phyloP scores from a whole-genome alignment of 2,888 invertebrate genomes.

The Myathropa florea region DNA sequence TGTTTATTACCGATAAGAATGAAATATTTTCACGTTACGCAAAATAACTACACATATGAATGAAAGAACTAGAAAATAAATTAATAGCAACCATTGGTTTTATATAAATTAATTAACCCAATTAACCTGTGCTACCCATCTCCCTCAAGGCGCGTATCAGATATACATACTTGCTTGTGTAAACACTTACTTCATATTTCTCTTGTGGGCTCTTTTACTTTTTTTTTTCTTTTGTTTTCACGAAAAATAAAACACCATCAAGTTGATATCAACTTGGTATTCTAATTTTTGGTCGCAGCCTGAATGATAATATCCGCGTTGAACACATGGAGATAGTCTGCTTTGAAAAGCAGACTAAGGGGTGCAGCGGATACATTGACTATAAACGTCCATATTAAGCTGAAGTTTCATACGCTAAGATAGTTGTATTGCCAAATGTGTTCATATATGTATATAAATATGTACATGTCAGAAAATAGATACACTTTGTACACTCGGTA shows the following conservation, averaged over 20 bases:
- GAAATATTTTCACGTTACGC: too few relatives aligned
- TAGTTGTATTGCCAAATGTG: too few relatives aligned
- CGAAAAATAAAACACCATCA: slow-evolving; percentile 10
- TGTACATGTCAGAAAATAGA: too few relatives aligned
- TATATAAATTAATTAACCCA: slow-evolving; percentile 42
- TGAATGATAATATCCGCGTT: too few relatives aligned
- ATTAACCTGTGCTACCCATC: slow-evolving; percentile 26
- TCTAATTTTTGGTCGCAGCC: background rate
- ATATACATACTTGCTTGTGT: background rate
- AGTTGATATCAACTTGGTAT: slow-evolving; percentile 4
- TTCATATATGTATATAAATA: too few relatives aligned
- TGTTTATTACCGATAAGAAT: too few relatives aligned
- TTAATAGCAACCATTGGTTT: background rate
- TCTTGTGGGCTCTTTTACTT: slow-evolving; percentile 15
- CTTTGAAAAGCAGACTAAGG: slow-evolving; percentile 3
- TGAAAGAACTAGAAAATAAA: background rate
- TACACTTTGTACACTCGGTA: too few relatives aligned
- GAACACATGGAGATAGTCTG: background rate
- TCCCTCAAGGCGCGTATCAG: background rate
- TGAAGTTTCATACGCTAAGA: too few relatives aligned
- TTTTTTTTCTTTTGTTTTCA: slow-evolving; percentile 3
- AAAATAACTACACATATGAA: background rate
- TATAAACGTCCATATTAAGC: too few relatives aligned
- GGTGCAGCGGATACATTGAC: background rate
- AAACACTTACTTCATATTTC: slow-evolving; percentile 3